phyloP scores from a whole-genome alignment of 1,140 invertebrate genomes.

The Drosophila sp. region DNA sequence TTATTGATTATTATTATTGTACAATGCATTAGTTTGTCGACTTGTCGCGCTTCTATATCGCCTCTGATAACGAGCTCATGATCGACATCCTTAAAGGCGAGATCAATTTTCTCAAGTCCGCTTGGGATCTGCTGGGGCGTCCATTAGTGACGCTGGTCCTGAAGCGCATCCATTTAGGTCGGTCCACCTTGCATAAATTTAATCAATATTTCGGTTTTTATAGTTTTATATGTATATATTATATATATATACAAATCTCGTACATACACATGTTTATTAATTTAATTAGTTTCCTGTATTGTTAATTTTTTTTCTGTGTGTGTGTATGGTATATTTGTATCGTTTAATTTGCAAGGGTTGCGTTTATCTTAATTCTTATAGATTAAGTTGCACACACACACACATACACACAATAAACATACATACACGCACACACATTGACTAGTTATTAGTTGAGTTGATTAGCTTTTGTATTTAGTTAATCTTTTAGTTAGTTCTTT shows the following conservation, averaged over 20 bases:
- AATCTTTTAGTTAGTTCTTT: slow-evolving; percentile 26
- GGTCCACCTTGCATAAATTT: slow-evolving; percentile 58
- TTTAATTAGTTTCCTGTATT: slow-evolving; percentile 35
- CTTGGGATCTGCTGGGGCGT: slow-evolving; percentile 96
- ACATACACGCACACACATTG: slow-evolving; percentile 14
- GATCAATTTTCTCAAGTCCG: slow-evolving; percentile 97
- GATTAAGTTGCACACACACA: slow-evolving; percentile 20
- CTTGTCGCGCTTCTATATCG: slow-evolving; percentile 97
- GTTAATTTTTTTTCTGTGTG: slow-evolving; percentile 43
- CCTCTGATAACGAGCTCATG: slow-evolving; percentile 97
- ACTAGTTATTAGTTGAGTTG: slow-evolving; percentile 23
- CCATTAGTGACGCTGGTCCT: slow-evolving; percentile 95
- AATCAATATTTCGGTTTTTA: slow-evolving; percentile 6
- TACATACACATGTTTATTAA: slow-evolving; percentile 23
- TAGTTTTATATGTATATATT: slow-evolving; percentile 4
- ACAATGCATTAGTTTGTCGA: slow-evolving; percentile 94
- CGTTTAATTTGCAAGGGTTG: slow-evolving; percentile 42
- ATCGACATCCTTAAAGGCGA: slow-evolving; percentile 98
- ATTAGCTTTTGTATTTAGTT: slow-evolving; percentile 25
- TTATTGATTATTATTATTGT: slow-evolving; percentile 7
- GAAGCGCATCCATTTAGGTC: slow-evolving; percentile 97
- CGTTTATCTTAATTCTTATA: slow-evolving; percentile 19
- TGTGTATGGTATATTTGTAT: slow-evolving; percentile 25
- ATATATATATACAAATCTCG: slow-evolving; percentile 5
- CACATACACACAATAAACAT: slow-evolving; percentile 16